Conservation (phyloP, 2,888 invertebrate species). For the Xanthia icteritia region DNA sequence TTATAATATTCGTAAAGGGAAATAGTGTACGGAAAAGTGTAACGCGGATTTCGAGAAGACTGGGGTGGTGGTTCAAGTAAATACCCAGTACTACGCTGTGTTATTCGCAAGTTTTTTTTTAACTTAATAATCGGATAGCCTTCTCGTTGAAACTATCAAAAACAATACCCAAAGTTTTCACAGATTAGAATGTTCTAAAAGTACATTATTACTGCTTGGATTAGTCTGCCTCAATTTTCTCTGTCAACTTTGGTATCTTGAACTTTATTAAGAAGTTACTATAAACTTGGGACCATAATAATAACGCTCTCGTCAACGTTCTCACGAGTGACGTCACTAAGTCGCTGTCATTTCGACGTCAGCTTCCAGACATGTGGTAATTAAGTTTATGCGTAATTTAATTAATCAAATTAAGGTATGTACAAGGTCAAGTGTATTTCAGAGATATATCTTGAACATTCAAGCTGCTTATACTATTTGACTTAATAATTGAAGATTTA, state of each 20-base stretch:
- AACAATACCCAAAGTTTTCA: slow-evolving; percentile 37
- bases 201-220: slow-evolving; percentile 26
- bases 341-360: slow-evolving; percentile 34
- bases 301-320: slow-evolving; percentile 27
- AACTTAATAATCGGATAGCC: not conserved
- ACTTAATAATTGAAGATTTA: not conserved
- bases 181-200: slow-evolving; percentile 32
- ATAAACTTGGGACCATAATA: slow-evolving; percentile 36
- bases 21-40: slow-evolving; percentile 56
- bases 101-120: not conserved
- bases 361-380: slow-evolving; percentile 39
- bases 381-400: slow-evolving; percentile 31
- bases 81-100: slow-evolving; percentile 10
- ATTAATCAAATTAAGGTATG: slow-evolving; percentile 25
- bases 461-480: not conserved
- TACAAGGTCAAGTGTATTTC: slow-evolving; percentile 31
- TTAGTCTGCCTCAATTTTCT: slow-evolving; percentile 36
- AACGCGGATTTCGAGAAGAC: slow-evolving; percentile 21
- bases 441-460: slow-evolving; percentile 23
- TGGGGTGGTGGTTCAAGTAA: slow-evolving; percentile 22
- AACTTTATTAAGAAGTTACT: slow-evolving; percentile 40
- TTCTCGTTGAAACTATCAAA: slow-evolving; percentile 24
- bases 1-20: slow-evolving; percentile 73
- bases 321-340: slow-evolving; percentile 38
- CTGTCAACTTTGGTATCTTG: slow-evolving; percentile 13